Evolutionary conservation across 1,140 invertebrate genomes (phyloP), one percentile per base, ranked within the genome.

Genomic region (Venturia canescens): DNA sequence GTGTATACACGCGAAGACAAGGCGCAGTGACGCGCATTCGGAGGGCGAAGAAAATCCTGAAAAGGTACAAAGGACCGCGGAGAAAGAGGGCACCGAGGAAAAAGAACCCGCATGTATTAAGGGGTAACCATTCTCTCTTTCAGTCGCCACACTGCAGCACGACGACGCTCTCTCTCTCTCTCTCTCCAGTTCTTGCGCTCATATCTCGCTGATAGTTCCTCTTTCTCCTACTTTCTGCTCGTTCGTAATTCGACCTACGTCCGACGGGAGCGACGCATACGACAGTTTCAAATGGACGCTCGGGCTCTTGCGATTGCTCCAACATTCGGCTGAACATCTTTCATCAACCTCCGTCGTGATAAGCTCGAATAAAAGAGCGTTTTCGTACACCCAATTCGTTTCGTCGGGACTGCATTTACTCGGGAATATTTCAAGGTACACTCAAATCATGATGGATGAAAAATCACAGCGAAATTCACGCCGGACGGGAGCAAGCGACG

Each of bases 1-100:
- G 60, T 53, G 18, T 29, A 76, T 69, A 18, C n/a, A 69, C 27
- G 38, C 11, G 34, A 53, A 50, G 44, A 9, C 11, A 44, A 67
- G 66, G 13, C 29, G 48, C 26, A 21, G 34, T 72, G 75, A 78
- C 50, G 50, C 50, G 21, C 23, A 66, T 48, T 27, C 76, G 38
- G 53, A 66, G 29, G 26, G 60, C 18, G 31, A 80, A 86, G 87
- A 84, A 86, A 89, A 87, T 90, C 84, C 87, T 90, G 88, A 86
- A 90, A 89, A 89, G 87, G 87, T 84, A 91, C 88, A 90, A 90
- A 90, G 89, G 87, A 88, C 78, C 9, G n/a, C 27, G 27, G 60
- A 6, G 26, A 63, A 3, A 63, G 60, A 63, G 60, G 31, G 29
- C 29, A 9, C 0, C 18, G 66, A 44, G 38, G 38, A 3, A 44